phyloP scores from a whole-genome alignment of 2,888 invertebrate genomes.

The Lapara coniferarum region DNA sequence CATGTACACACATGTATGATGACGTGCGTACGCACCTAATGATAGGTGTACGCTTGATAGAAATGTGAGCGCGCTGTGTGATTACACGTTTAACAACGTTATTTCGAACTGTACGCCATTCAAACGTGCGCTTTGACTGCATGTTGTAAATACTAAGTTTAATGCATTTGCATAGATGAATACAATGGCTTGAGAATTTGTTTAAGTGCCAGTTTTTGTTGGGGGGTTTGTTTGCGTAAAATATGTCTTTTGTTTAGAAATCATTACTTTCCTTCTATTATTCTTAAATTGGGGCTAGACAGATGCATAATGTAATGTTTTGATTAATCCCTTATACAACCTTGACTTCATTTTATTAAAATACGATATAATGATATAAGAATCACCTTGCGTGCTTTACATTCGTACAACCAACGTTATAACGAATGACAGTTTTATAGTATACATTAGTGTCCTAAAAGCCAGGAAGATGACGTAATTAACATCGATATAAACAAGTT shows the following conservation, averaged over 20 bases:
- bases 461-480: no score
- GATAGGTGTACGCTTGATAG: conserved; percentile 23
- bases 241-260: conserved; percentile 1
- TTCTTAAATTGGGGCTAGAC: background rate
- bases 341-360: background rate
- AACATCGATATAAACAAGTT: no score
- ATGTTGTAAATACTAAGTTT: conserved; percentile 15
- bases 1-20: background rate
- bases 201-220: conserved; percentile 12
- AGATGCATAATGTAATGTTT: background rate
- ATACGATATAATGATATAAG: background rate
- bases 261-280: background rate
- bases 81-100: conserved; percentile 23
- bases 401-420: background rate
- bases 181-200: conserved; percentile 20
- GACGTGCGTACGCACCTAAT: conserved; percentile 1
- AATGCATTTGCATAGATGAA: conserved; percentile 24
- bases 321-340: background rate
- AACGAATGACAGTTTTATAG: no score
- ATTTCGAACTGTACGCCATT: conserved; percentile 17
- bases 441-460: no score
- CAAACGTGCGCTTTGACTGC: conserved; percentile 21
- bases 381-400: background rate
- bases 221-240: background rate
- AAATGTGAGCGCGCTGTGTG: conserved; percentile 21